Base-by-base conservation (phyloP, 2,888 invertebrate genomes). In the Limenitis camilla region DNA sequence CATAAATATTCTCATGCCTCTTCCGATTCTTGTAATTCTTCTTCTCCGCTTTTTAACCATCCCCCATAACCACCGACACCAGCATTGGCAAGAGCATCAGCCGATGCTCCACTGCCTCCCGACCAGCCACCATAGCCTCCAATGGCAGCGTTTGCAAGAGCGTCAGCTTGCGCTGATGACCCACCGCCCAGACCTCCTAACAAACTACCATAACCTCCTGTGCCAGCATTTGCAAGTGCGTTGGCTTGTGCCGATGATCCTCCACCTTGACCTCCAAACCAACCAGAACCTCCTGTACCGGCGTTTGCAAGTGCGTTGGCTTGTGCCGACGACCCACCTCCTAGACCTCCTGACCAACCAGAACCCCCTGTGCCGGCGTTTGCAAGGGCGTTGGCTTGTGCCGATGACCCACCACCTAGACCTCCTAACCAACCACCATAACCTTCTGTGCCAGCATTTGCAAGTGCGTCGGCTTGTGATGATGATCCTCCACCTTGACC, bases 1-100 rank as follows among this genome's bases (percentile, higher is more conserved):
- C n/a, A n/a, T n/a, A n/a, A n/a, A n/a, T n/a, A n/a, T n/a, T n/a
- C n/a, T n/a, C n/a, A n/a, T n/a, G n/a, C n/a, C n/a, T n/a, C n/a
- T n/a, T n/a, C n/a, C n/a, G n/a, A n/a, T n/a, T n/a, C n/a, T 35
- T 35, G 35, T 8, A 48, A 33, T 4, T 61, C 63, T 30, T 52
- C 45, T 4, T 65, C 56, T 33, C 46, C 43, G 4, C 57, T 54
- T 6, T 52, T 42, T 31, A 52, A 41, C 36, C 44, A 45, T 5
- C 61, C 56, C 5, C 62, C 58, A 11, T 39, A 40, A 30, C 56
- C 55, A 36, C 28, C 11, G 35, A 9, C 7, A 11, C 9, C 45
- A 6, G 59, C 60, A 33, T 53, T 59, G 0, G 61, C 61, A 5
- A 44, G 53, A 29, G 64, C 61, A 33, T 62, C 56, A 6, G 61